Evolutionary conservation across 2,888 invertebrate species (phyloP).

Genomic region (Amblyjoppa proteus): DNA sequence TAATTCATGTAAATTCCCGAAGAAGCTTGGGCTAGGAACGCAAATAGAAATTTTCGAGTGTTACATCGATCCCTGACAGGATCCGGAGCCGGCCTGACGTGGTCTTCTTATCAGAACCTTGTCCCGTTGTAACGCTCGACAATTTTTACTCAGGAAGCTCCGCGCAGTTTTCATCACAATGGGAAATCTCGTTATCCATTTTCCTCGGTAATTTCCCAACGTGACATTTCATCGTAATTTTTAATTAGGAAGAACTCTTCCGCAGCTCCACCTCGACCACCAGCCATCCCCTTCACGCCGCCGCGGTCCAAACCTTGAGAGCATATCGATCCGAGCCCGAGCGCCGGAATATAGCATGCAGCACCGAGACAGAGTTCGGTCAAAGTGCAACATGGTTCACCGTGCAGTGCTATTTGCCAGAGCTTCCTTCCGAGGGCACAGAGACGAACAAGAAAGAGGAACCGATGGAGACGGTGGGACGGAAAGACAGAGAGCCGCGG

Average conservation of each 20-base stretch:
- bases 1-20: too few species aligned
- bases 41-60: too few species aligned
- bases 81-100: too few species aligned
- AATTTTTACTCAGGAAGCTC: too few species aligned
- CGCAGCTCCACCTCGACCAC: not conserved
- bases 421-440: conserved; percentile 23
- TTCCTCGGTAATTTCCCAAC: not conserved
- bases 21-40: too few species aligned
- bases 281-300: not conserved
- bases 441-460: conserved; percentile 22
- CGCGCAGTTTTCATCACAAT: too few species aligned
- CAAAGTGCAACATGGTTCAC: conserved; percentile 28
- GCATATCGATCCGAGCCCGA: conserved; percentile 44
- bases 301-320: conserved; percentile 36
- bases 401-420: conserved; percentile 7
- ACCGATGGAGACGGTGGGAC: conserved; percentile 18
- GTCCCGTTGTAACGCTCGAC: too few species aligned
- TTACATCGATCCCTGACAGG: too few species aligned
- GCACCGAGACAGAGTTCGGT: conserved; percentile 33
- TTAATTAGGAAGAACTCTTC: not conserved
- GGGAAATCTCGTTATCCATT: not conserved
- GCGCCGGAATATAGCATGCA: conserved; percentile 15
- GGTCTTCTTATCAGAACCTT: too few species aligned
- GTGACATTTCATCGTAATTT: not conserved
- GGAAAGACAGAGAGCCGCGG: conserved; percentile 20